Base-by-base conservation (phyloP, 2,113 vertebrate genomes). In the Eulemur macaco region DNA sequence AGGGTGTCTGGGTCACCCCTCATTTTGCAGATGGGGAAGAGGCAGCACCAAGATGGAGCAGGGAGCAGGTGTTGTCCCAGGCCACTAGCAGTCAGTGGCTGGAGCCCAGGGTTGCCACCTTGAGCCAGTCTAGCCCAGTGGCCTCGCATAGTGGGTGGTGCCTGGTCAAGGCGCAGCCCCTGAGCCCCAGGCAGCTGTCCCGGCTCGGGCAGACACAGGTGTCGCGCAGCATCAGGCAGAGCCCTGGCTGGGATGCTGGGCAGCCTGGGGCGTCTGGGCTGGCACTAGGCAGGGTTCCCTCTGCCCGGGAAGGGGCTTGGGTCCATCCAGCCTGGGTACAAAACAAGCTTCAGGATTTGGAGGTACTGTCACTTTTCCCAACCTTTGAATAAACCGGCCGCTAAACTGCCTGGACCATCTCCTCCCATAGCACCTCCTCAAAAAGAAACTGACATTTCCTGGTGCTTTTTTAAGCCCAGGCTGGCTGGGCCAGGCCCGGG, bases 381-480 rank as follows among this genome's bases (percentile, higher is more conserved):
- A 66, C 95, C 93, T 97, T 96, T 98, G 97, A 97, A 89, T 81
- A 97, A 86, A 95, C 73, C 50, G 0, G 81, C 96, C 86, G 64
- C 90, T 94, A 83, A 93, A 81, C 45, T 66, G 86, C 83, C 95
- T 85, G 58, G 96, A 80, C 96, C 86, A 25, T 96, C 96, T 93
- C 96, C 91, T 93, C 93, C 95, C 93, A 85, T 97, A 37, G 25
- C 94, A 96, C 95, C 83, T 96, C 94, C 95, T 95, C 95, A 95
- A 97, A 97, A 95, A 97, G 96, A 98, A 97, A 97, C 92, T 98
- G 97, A 97, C 96, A 97, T 98, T 97, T 97, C 96, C 96, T 97
- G 74, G 89, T 97, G 96, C 94, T 98, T 97, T 98, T 98, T 97
- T 45, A 97, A 98, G 96, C 94, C 86, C 31, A 54, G 64, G 66